Percentiles rank a stretch among this genome's conserved stretches.
Evolutionary conservation across 1,140 invertebrate genomes (phyloP).

Genomic region (Leptinotarsa defecta): DNA sequence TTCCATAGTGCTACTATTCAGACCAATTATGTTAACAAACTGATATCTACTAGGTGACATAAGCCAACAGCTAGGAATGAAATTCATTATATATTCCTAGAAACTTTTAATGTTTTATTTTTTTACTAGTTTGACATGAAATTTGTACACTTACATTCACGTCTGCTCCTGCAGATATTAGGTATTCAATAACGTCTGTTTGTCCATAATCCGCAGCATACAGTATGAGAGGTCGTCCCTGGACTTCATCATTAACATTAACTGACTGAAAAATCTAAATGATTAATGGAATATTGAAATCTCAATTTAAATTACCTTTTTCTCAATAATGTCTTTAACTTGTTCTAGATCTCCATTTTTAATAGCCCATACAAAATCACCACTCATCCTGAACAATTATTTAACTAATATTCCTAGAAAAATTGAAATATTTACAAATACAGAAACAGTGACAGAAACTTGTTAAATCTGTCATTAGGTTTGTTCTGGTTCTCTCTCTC

Average conservation of each 20-base stretch:
- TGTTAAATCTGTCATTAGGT: too few relatives aligned
- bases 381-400: conserved; percentile 52
- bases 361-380: conserved; percentile 86
- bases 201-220: conserved; percentile 97
- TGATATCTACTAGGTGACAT: too few relatives aligned
- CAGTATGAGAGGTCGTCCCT: conserved; percentile 83
- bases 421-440: too few relatives aligned
- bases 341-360: conserved; percentile 93
- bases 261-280: conserved; percentile 65
- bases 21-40: too few relatives aligned
- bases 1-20: too few relatives aligned
- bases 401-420: neutral
- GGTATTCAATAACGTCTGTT: conserved; percentile 84
- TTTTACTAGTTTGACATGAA: neutral
- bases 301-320: conserved; percentile 67
- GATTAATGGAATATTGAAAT: neutral
- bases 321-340: conserved; percentile 85
- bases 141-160: conserved; percentile 81
- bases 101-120: neutral
- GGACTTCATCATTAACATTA: conserved; percentile 83
- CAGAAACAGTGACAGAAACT: too few relatives aligned
- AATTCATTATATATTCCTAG: too few relatives aligned
- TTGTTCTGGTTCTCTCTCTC: too few relatives aligned
- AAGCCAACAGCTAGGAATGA: too few relatives aligned
- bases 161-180: conserved; percentile 87